Conservation (phyloP, 92 coral and sea anemone genomes). For the Heliopora coerulea region DNA sequence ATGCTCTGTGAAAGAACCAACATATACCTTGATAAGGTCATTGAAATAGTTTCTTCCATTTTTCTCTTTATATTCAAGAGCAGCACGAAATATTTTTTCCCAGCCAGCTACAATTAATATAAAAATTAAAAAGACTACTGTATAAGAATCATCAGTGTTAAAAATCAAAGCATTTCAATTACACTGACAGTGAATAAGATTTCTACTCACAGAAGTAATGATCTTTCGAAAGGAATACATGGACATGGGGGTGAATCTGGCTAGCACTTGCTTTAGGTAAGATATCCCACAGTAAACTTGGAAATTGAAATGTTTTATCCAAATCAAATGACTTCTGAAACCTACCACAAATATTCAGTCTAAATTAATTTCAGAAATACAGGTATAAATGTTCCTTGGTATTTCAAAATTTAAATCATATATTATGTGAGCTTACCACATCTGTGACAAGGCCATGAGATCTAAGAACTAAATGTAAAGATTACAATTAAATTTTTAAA, state of each 20-base stretch:
- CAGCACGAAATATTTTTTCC: constrained; percentile 78
- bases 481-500: not conserved
- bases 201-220: constrained; percentile 81
- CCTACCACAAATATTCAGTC: constrained; percentile 45
- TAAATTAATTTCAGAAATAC: not conserved
- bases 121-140: too few relatives aligned
- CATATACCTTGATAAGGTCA: constrained; percentile 64
- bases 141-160: too few relatives aligned
- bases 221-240: constrained; percentile 75
- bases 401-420: not conserved
- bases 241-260: constrained; percentile 91
- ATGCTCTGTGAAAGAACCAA: too few relatives aligned
- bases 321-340: constrained; percentile 66
- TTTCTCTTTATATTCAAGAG: constrained; percentile 61
- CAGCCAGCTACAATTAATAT: constrained; percentile 64
- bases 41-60: constrained; percentile 82
- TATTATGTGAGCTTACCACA: constrained; percentile 59
- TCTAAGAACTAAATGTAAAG: constrained; percentile 67
- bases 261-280: constrained; percentile 94
- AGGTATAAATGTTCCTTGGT: too few relatives aligned
- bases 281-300: constrained; percentile 89
- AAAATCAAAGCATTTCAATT: too few relatives aligned
- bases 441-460: constrained; percentile 71
- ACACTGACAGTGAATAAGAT: too few relatives aligned
- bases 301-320: constrained; percentile 63